A percentile compares a stretch with the other conserved stretches of the same genome.
These are phyloP conservation scores for Oryzias celebensis DNA, from an alignment of 2,113 vertebrate genomes.

Conservation along the genomic window DNA sequence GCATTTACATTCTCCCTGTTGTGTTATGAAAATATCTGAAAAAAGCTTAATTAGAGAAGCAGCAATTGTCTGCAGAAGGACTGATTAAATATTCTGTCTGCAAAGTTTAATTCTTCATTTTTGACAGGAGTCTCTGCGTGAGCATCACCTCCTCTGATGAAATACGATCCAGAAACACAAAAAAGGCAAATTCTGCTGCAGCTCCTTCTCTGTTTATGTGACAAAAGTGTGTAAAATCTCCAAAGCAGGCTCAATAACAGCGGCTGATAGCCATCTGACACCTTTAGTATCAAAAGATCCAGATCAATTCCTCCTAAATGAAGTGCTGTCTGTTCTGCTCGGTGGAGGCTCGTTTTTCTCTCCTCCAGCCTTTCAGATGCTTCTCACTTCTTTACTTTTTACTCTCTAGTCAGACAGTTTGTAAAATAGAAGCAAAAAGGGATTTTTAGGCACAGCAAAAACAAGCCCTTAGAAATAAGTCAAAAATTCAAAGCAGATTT, in stretches of 20 bases:
- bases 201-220: not conserved
- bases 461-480: no score
- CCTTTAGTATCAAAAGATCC: conserved; percentile 33
- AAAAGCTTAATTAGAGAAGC: not conserved
- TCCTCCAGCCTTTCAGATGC: not conserved
- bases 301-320: conserved; percentile 47
- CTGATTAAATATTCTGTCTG: not conserved
- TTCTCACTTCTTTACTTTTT: conserved; percentile 25
- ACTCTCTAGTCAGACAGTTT: conserved; percentile 5
- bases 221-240: conserved; percentile 1
- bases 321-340: not conserved
- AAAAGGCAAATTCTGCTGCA: not conserved
- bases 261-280: conserved; percentile 44
- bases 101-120: not conserved
- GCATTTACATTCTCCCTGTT: not conserved
- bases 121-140: not conserved
- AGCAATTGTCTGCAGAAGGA: not conserved
- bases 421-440: conserved; percentile 36
- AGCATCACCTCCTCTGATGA: not conserved
- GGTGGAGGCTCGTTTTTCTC: conserved; percentile 10
- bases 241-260: conserved; percentile 27
- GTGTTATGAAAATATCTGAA: not conserved
- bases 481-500: no score
- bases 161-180: not conserved
- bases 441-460: conserved; percentile 13